Percentiles rank a stretch among this genome's conserved stretches.
Conservation (phyloP, 2,888 invertebrate species). For the Pyrochroa serraticornis region DNA sequence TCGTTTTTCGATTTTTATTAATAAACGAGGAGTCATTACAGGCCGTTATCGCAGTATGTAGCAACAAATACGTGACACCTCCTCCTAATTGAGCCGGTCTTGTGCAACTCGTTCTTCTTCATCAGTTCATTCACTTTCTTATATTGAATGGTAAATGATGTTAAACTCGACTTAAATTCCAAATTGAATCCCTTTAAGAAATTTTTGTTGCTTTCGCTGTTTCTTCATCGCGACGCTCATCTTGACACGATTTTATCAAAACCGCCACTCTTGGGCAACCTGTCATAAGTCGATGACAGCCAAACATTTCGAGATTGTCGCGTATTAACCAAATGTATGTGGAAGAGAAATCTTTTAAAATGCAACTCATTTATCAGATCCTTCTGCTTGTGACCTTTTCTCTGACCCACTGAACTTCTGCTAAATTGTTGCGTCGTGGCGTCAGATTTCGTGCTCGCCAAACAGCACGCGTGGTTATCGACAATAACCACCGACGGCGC, state of each 20-base stretch:
- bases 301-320: constrained; percentile 6
- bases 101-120: no score
- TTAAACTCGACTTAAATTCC: not conserved
- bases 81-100: no score
- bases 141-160: not conserved
- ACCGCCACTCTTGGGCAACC: constrained; percentile 6
- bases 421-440: constrained; percentile 12
- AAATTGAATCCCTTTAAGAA: constrained; percentile 9
- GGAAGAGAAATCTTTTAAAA: constrained; percentile 24
- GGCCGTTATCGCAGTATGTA: no score
- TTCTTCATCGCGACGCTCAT: constrained; percentile 17
- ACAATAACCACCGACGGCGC: no score
- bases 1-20: no score
- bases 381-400: constrained; percentile 19
- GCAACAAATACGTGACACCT: no score
- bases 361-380: constrained; percentile 22
- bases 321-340: not conserved
- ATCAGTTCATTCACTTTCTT: no score
- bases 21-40: no score
- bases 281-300: no score
- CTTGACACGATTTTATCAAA: constrained; percentile 18
- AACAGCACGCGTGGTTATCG: not conserved
- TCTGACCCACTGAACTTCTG: constrained; percentile 24
- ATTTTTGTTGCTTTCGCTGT: constrained; percentile 11
- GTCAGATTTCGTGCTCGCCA: constrained; percentile 3